Evolutionary conservation across 2,888 invertebrate genomes (phyloP).

Genomic region (Anoplius nigerrimus): DNA sequence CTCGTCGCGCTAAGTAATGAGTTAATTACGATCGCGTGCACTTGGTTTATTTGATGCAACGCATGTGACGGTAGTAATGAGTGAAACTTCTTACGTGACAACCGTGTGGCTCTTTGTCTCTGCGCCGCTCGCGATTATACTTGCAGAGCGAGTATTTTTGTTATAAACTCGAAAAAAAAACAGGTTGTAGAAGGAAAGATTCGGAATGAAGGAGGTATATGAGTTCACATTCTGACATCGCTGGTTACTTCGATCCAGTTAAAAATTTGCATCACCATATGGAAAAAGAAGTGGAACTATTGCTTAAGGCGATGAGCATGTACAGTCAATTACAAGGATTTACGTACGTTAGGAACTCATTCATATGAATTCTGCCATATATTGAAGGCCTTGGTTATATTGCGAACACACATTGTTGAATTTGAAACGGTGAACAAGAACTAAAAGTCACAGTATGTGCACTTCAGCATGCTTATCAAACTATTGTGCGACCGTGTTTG

Average conservation of each 20-base stretch:
- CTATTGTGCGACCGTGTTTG: no score
- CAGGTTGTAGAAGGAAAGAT: constrained; percentile 7
- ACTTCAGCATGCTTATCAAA: no score
- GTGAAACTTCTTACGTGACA: constrained; percentile 55
- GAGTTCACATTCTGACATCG: constrained; percentile 9
- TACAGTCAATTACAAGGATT: no score
- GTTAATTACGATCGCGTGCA: constrained; percentile 64
- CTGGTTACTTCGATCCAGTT: constrained; percentile 41
- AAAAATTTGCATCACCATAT: constrained; percentile 42
- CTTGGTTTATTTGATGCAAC: constrained; percentile 57
- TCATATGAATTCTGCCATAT: no score
- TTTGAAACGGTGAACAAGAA: no score
- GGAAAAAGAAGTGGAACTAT: no score
- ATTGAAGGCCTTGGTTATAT: no score
- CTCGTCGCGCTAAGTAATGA: constrained; percentile 55
- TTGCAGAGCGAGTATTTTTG: constrained; percentile 44
- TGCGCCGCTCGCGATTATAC: constrained; percentile 46
- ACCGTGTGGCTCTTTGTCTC: constrained; percentile 44
- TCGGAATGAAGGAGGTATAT: constrained; percentile 17
- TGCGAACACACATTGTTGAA: no score
- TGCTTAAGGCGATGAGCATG: no score
- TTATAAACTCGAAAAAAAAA: constrained; percentile 54
- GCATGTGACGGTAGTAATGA: constrained; percentile 49
- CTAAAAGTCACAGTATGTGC: no score
- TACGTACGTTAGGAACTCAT: no score